These are phyloP conservation scores for Lanistes nyassanus DNA, from an alignment of 1,140 invertebrate species.

Conservation along the genomic window DNA sequence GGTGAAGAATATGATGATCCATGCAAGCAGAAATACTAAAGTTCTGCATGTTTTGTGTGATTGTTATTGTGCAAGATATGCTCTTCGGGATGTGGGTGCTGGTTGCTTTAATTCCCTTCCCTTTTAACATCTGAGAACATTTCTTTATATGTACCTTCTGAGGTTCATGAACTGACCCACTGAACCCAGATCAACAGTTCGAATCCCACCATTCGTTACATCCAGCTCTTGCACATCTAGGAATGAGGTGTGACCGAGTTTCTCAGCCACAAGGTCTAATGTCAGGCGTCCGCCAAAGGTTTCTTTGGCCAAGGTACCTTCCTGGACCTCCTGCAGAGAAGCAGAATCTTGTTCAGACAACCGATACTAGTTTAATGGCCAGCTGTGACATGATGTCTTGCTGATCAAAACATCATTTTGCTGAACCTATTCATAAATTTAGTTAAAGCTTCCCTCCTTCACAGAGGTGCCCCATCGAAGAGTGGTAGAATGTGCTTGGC, in stretches of 20 bases:
- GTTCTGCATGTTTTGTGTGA: too few species aligned
- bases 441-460: too few species aligned
- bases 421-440: too few species aligned
- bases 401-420: too few species aligned
- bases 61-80: too few species aligned
- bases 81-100: too few species aligned
- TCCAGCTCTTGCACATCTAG: constrained; percentile 62
- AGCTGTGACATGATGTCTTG: not conserved
- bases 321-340: constrained; percentile 56
- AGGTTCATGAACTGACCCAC: constrained; percentile 60
- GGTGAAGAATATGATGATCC: too few species aligned
- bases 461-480: too few species aligned
- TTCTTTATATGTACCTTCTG: constrained; percentile 51
- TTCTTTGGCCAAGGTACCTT: constrained; percentile 61
- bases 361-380: not conserved
- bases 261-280: constrained; percentile 65
- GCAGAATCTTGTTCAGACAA: not conserved
- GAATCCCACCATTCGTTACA: constrained; percentile 59
- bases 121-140: too few species aligned
- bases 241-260: constrained; percentile 61
- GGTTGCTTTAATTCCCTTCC: too few species aligned
- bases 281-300: constrained; percentile 66
- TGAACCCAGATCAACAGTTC: constrained; percentile 62
- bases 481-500: too few species aligned
- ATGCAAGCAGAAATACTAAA: too few species aligned